These are phyloP conservation scores for Paralvinella palmiformis DNA, from an alignment of 1,140 invertebrate genomes.

Conservation along the genomic window DNA sequence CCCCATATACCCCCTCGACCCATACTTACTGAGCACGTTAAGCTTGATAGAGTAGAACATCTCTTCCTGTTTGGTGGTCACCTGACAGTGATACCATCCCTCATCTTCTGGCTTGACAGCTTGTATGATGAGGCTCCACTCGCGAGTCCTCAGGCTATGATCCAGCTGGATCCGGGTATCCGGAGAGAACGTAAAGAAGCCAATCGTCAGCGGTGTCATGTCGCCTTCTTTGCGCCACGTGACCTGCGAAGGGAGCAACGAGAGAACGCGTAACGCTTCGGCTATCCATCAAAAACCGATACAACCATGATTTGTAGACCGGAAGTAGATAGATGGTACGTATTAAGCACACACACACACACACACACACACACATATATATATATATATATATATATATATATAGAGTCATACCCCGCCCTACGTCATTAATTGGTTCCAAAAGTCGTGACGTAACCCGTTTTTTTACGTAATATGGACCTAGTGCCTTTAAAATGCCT, in stretches of 20 bases:
- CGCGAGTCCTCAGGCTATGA: conserved; percentile 12
- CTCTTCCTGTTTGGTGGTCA: conserved; percentile 16
- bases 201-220: conserved; percentile 21
- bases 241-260: conserved; percentile 12
- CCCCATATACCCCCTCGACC: background rate
- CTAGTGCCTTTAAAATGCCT: no score
- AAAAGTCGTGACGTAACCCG: no score
- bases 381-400: background rate
- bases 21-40: conserved; percentile 20
- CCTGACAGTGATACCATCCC: conserved; percentile 21
- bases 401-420: background rate
- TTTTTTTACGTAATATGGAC: no score
- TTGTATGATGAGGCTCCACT: conserved; percentile 24
- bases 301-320: background rate
- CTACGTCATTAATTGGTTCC: no score
- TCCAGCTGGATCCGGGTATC: conserved; percentile 19
- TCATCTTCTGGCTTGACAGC: conserved; percentile 17
- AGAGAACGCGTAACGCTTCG: background rate
- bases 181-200: conserved; percentile 18
- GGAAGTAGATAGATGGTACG: no score
- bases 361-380: background rate
- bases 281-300: background rate
- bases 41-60: conserved; percentile 15
- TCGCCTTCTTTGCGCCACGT: conserved; percentile 16
- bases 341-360: no score